A percentile compares a stretch with the other conserved stretches of the same genome.
These are phyloP conservation scores for Anguilla rostrata DNA, from an alignment of 2,113 vertebrate genomes.

Conservation along the genomic window DNA sequence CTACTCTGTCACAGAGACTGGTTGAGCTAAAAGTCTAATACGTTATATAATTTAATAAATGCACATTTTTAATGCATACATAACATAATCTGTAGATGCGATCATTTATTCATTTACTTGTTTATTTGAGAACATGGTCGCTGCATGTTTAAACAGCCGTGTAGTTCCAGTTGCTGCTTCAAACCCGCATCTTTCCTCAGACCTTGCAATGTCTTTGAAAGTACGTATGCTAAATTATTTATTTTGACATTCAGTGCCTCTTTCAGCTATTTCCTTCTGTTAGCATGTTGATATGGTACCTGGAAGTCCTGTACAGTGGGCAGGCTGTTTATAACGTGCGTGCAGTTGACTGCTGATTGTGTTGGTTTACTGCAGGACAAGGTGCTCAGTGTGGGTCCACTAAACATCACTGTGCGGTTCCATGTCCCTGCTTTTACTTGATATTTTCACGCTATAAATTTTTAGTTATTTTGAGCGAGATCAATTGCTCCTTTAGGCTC, in stretches of 20 bases:
- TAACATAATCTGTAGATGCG: background rate
- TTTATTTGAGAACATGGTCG: background rate
- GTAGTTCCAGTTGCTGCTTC: background rate
- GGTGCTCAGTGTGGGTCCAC: no score
- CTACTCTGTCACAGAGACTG: conserved; percentile 11
- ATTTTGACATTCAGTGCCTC: background rate
- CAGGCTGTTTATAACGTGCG: no score
- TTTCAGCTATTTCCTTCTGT: background rate
- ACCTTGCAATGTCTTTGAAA: background rate
- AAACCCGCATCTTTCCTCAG: background rate
- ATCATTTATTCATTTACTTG: no score
- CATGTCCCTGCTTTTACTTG: background rate
- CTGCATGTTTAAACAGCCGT: background rate
- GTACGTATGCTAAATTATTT: background rate
- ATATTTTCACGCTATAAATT: background rate
- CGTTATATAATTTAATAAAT: no score
- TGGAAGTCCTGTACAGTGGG: background rate
- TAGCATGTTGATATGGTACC: background rate
- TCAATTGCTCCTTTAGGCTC: background rate
- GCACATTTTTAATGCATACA: no score
- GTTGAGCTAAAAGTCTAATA: background rate
- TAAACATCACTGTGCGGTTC: no score
- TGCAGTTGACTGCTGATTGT: no score
- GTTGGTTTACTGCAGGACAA: no score
- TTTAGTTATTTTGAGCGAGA: background rate